phyloP scores from a whole-genome alignment of 2,113 vertebrate genomes.

The Emydocephalus ijimae region DNA sequence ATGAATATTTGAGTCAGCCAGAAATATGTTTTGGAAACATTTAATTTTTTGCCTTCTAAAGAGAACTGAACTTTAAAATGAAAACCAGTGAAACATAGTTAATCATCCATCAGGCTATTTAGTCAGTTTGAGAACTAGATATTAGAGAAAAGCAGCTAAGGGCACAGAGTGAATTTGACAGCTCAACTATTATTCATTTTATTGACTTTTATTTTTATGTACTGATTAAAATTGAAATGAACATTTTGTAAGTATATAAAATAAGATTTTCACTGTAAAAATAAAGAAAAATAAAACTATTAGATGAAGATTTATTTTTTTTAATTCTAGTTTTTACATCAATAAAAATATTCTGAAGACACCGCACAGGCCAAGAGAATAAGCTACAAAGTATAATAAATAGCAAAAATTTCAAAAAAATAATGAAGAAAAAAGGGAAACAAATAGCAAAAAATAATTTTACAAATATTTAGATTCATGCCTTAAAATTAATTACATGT shows the following conservation, averaged over 20 bases:
- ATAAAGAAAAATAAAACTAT: not conserved
- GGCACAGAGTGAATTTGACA: not conserved
- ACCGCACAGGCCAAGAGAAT: not conserved
- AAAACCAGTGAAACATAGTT: not conserved
- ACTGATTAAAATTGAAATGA: not conserved
- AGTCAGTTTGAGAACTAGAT: not conserved
- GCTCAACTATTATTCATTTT: not conserved
- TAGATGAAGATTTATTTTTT: not conserved
- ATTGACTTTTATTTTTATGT: not conserved
- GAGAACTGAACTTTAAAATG: not conserved
- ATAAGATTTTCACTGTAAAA: not conserved
- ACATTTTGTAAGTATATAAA: not conserved
- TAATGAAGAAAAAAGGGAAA: not conserved
- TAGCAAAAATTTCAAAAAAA: not conserved
- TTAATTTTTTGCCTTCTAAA: not conserved
- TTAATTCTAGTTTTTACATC: not conserved
- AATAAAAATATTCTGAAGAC: not conserved
- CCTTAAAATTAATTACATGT: not conserved
- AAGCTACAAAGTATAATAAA: not conserved
- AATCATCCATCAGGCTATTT: not conserved
- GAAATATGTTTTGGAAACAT: constrained; percentile 1
- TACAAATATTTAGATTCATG: not conserved
- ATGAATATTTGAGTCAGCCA: not conserved
- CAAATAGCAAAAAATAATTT: not conserved
- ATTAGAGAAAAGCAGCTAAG: not conserved